Base-by-base conservation (phyloP, 1,140 invertebrate genomes). In the Hylaeus anthracinus region DNA sequence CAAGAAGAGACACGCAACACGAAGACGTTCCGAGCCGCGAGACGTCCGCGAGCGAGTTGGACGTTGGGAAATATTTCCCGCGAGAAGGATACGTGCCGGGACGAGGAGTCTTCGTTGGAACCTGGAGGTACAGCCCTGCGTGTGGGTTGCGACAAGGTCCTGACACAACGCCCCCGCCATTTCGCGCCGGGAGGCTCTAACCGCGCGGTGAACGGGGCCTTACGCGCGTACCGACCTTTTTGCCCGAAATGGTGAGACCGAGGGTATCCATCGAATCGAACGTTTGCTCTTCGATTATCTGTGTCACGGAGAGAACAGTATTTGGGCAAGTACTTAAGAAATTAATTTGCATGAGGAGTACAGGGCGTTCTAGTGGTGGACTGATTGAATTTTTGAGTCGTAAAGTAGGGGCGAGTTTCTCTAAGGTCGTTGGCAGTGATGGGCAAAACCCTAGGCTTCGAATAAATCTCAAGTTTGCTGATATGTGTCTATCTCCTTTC, bases 71-170 rank as follows among this genome's bases (percentile, higher is more conserved):
- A 45, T 65, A 15, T 45, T 14, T 58, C 48, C 41, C 3, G 12
- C 10, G 41, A 8, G 56, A 51, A 45, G 10, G 48, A 56, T 83
- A 75, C 75, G 26, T 71, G 26, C 26, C 51, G 26, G 56, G 14
- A 9, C 26, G 10, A 51, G 39, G n/a, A 55, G 69, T 85, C 89
- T 89, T 86, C 77, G 86, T 88, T 26, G 64, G 86, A 88, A 87
- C 79, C 84, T 37, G 14, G 10, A 37, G 61, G 80, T 91, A 91
- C 90, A 85, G 91, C 86, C 89, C 90, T 91, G 90, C 61, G 88
- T 92, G 90, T 92, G 89, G 90, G 90, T 83, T 83, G 91, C 85
- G 89, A 91, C 90, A 92, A 91, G 91, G 90, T 89, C 88, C 90
- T 91, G 90, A 86, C 86, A 86, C 82, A 83, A 91, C 91, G 91